phyloP scores from a whole-genome alignment of 2,888 invertebrate species.

The Drosophila differens region DNA sequence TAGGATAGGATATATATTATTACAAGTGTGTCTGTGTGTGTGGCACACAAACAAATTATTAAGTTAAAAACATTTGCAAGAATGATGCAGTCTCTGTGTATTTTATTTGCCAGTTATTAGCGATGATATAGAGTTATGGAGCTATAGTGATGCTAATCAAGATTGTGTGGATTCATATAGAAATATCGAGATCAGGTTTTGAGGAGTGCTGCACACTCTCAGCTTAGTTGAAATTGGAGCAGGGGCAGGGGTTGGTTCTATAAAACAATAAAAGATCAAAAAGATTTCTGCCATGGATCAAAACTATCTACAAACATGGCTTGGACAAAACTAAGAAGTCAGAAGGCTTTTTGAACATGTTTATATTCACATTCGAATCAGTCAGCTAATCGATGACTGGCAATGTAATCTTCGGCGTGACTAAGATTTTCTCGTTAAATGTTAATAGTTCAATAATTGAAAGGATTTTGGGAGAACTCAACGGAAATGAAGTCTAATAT shows the following conservation, averaged over 20 bases:
- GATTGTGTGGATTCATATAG: neutral
- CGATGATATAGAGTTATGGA: neutral
- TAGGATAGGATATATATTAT: neutral
- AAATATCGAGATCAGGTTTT: neutral
- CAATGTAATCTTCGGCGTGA: neutral
- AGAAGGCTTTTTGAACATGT: neutral
- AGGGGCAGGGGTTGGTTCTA: neutral
- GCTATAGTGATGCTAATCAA: neutral
- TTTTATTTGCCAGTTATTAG: neutral
- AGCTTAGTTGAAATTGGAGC: neutral
- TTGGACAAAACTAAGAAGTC: neutral
- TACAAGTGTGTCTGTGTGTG: neutral
- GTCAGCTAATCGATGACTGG: neutral
- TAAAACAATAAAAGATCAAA: neutral
- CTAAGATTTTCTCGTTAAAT: neutral
- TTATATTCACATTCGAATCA: neutral
- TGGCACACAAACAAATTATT: neutral
- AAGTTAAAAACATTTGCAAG: neutral
- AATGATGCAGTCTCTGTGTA: neutral
- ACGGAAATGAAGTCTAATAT: neutral
- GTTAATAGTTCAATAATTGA: neutral
- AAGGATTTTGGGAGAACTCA: neutral
- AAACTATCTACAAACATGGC: neutral
- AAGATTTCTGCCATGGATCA: neutral
- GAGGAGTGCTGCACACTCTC: neutral